Evolutionary conservation across 2,113 vertebrate genomes (phyloP).

Genomic region (Oreocharis arfaki): DNA sequence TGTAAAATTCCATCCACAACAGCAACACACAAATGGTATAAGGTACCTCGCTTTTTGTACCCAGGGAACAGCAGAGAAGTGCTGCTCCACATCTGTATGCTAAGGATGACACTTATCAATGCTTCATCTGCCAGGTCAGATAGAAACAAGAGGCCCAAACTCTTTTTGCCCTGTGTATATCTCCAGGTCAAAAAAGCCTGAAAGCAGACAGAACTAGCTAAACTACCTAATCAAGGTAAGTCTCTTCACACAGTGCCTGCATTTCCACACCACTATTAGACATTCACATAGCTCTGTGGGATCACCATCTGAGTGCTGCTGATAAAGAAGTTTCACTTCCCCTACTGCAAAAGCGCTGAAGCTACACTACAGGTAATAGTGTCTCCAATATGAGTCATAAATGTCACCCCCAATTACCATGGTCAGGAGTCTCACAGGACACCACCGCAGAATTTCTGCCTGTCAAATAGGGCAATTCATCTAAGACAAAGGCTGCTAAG

Average conservation of each 20-base stretch:
- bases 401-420: neutral
- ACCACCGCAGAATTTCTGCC: neutral
- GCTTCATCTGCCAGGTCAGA: neutral
- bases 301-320: neutral
- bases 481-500: neutral
- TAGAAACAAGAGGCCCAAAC: neutral
- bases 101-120: neutral
- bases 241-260: neutral
- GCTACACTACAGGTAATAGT: neutral
- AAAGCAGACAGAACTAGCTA: neutral
- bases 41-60: neutral
- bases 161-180: accelerated
- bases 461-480: neutral
- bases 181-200: neutral
- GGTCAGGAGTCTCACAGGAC: neutral
- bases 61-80: neutral
- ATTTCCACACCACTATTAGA: neutral
- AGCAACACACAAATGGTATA: neutral
- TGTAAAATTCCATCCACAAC: neutral
- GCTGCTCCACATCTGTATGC: neutral
- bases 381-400: neutral
- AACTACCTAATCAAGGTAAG: neutral
- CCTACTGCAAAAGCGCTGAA: neutral
- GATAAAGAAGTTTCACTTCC: neutral
- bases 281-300: neutral